Conservation (phyloP, 1,140 invertebrate species). For the Drosophila takahashii region DNA sequence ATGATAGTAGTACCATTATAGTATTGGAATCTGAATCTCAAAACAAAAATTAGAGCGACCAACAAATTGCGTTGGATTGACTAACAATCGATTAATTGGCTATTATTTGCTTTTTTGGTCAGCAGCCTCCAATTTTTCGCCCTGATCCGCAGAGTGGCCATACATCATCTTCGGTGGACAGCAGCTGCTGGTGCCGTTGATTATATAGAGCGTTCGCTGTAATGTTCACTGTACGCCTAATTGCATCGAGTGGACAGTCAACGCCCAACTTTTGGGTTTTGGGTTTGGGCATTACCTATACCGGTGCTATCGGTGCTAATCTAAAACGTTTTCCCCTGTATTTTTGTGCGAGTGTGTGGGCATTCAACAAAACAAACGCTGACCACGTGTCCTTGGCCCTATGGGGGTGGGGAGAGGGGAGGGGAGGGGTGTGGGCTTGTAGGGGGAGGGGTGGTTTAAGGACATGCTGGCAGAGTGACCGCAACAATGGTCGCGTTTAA, state of each 20-base stretch:
- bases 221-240: conserved; percentile 61
- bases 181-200: conserved; percentile 53
- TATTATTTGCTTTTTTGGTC: conserved; percentile 30
- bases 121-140: conserved; percentile 25
- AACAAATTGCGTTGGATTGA: conserved; percentile 9
- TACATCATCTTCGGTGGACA: conserved; percentile 37
- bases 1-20: background rate
- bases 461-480: conserved; percentile 70
- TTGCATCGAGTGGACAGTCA: conserved; percentile 72
- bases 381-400: conserved; percentile 20
- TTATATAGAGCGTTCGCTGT: conserved; percentile 9
- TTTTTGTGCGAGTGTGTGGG: conserved; percentile 36
- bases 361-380: conserved; percentile 69
- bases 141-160: conserved; percentile 48
- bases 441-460: conserved; percentile 24
- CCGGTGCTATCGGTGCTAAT: conserved; percentile 56
- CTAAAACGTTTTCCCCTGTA: conserved; percentile 62
- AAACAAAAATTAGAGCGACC: conserved; percentile 3
- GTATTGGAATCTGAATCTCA: too few species aligned
- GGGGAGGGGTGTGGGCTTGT: conserved; percentile 20
- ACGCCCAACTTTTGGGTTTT: conserved; percentile 42
- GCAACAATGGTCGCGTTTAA: conserved; percentile 80
- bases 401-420: conserved; percentile 14
- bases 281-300: conserved; percentile 1
- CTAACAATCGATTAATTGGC: conserved; percentile 51